Evolutionary conservation across 2,113 vertebrate genomes (phyloP).

Genomic region (Chloebia gouldiae): DNA sequence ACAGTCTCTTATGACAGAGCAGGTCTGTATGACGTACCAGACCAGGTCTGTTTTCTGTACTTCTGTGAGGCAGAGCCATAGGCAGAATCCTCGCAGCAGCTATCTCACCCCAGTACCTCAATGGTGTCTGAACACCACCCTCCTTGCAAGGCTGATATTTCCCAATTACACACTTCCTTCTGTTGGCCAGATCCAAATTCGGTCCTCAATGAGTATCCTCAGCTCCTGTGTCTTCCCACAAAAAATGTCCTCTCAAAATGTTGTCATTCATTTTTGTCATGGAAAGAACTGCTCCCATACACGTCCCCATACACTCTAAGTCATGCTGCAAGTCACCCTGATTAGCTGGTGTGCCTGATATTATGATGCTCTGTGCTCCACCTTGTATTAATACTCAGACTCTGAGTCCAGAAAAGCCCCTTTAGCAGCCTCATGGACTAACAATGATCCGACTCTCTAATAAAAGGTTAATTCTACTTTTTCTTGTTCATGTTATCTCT

Average conservation of each 20-base stretch:
- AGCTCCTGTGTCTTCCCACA: neutral
- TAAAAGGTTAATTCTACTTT: constrained; percentile 21
- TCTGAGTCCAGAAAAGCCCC: neutral
- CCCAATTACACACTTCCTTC: neutral
- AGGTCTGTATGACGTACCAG: neutral
- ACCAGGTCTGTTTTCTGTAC: neutral
- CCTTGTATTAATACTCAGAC: neutral
- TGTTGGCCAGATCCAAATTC: neutral
- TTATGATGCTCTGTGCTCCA: neutral
- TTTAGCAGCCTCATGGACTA: neutral
- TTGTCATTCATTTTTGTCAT: neutral
- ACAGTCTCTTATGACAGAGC: neutral
- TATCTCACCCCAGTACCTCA: neutral
- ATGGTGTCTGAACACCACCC: neutral
- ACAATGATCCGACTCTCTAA: neutral
- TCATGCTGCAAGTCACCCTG: neutral
- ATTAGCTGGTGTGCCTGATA: neutral
- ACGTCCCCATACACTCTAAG: neutral
- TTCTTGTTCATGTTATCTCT: constrained; percentile 38
- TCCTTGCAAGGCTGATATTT: neutral
- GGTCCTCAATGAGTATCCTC: neutral
- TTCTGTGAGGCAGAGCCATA: neutral
- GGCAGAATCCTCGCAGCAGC: neutral
- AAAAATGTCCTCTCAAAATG: neutral
- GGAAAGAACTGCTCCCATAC: neutral